Base-by-base conservation (phyloP, 2,113 vertebrate species). In the Eclectus roratus region DNA sequence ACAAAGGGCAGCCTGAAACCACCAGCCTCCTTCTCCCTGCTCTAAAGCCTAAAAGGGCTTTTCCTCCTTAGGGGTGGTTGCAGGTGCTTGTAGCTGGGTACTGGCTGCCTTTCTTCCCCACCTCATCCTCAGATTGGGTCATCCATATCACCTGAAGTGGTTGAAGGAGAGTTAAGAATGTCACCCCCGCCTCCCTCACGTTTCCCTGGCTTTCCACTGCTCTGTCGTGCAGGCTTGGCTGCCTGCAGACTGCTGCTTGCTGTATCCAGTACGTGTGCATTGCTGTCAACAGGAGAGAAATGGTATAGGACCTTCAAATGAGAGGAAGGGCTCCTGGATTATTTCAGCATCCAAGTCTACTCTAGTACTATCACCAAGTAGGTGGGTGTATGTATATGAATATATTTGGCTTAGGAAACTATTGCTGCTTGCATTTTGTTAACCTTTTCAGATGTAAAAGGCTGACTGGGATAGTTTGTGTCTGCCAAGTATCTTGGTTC, bases 401-500 rank as follows among this genome's bases (percentile, higher is more conserved):
- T 15, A 7, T 46, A 24, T 58, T 73, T 83, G 68, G 44, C 55
- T 88, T 46, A 55, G 73, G 46, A 91, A 72, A 37, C 60, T 72
- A 43, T 10, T 87, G 53, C 44, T 0, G 0, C 61, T 63, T 83
- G 56, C 61, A 87, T 89, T 86, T 88, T 52, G 37, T 88, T 91
- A 91, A 86, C 24, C 29, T 93, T 91, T 76, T 91, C 70, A 73
- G 44, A 85, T 1, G 3, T 44, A 69, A 69, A 79, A 81, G 56
- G 55, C 61, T 79, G 91, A 52, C 47, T 13, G 19, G 44, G 49
- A 24, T 72, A 72, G 27, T 35, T 85, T 1, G 1, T 61, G 44
- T 65, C 84, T 93, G 89, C 69, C 50, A 81, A 87, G 50, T 65
- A 78, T 76, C 53, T 85, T 81, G 73, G 55, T 70, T 91, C 53